Conservation (phyloP, 2,797 vertebrate genomes). For the Hippopotamyrus pictus region DNA sequence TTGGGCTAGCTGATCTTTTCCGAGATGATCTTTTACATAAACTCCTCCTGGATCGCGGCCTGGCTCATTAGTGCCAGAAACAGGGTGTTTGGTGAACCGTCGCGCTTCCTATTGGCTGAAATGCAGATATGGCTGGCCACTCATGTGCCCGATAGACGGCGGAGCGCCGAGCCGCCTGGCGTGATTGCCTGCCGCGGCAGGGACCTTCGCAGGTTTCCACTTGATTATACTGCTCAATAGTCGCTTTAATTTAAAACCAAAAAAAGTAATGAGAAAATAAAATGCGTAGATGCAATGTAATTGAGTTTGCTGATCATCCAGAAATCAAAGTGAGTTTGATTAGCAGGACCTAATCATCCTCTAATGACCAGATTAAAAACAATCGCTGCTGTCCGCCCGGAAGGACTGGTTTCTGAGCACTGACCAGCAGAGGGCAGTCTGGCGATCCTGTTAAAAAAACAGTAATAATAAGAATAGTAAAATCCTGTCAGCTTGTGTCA, state of each 20-base stretch:
- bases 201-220: conserved; percentile 66
- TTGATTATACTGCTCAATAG: conserved; percentile 65
- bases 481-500: neutral
- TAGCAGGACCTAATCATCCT: conserved; percentile 60
- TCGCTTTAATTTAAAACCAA: conserved; percentile 62
- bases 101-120: conserved; percentile 45
- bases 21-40: conserved; percentile 27
- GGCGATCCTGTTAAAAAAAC: conserved; percentile 16
- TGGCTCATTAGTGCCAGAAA: conserved; percentile 52
- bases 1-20: conserved; percentile 39
- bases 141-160: conserved; percentile 61
- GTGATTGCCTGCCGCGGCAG: conserved; percentile 58
- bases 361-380: conserved; percentile 62
- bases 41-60: conserved; percentile 36
- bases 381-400: conserved; percentile 11
- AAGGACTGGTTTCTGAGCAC: conserved; percentile 3
- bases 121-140: conserved; percentile 54
- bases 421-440: conserved; percentile 35
- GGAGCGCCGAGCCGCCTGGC: conserved; percentile 53
- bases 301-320: conserved; percentile 64
- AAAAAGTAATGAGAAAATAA: conserved; percentile 67
- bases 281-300: conserved; percentile 67
- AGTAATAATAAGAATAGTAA: neutral
- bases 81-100: conserved; percentile 36
- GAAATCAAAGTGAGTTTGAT: conserved; percentile 59